Evolutionary conservation across 2,113 vertebrate genomes (phyloP), one percentile per base, ranked within the genome.

Genomic region (Stomatorhinus ivindoensis): DNA sequence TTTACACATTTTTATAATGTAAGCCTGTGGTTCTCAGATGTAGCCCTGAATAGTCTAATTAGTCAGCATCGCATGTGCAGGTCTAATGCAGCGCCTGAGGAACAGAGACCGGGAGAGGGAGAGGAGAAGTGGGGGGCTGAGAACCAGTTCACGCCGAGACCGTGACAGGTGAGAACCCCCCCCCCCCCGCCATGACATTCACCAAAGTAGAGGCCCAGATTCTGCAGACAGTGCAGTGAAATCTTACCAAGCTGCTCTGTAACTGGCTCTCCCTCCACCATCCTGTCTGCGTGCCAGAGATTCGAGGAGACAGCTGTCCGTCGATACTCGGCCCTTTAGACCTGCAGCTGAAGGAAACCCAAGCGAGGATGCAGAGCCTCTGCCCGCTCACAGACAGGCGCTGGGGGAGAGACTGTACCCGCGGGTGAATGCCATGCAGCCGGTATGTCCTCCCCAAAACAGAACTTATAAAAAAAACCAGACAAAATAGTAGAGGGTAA

Each of bases 391-490:
- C 92, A 96, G 98, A 92, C 98, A 99, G 94, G 98, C 98, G 0
- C 96, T 99, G 39, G 98, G 98, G n/a, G 98, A 99, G 94, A 96
- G 98, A 53, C 97, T 99, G 21, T 99, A 99, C 91, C 98, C 98
- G 76, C 97, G 98, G 5, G 98, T 99, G 83, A 98, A 99, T 88
- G 97, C 98, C 92, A 99, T 99, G 98, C 98, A 99, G 48, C 98
- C 98, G 91, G 98, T 99, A 94, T 19, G 73, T 31, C 61, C 61
- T 31, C 9, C 31, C 73, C 35, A 80, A 55, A 19, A 19, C 4
- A 17, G 31, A 42, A 76, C 27, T 39, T 76, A 5, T 39, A 2
- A 2, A 47, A 50, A 17, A 76, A 31, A 35, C 8, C 35, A 19
- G 17, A 76, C 69, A 13, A 39, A 39, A 35, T 5, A 39, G 61